Conservation (phyloP, 2,888 invertebrate species). For the Keiferia lycopersicella region DNA sequence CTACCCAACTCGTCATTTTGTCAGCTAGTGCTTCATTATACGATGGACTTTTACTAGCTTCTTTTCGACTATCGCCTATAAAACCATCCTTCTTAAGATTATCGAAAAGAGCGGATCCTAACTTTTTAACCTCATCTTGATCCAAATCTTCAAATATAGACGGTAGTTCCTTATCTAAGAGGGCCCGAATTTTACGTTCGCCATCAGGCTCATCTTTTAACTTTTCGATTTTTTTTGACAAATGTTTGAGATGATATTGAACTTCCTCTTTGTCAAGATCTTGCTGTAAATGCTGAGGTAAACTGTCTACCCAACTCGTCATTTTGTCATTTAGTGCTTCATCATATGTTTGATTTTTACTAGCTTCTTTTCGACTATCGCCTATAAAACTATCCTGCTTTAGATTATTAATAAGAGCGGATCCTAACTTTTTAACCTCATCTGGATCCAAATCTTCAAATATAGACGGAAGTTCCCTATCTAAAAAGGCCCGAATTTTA, state of each 20-base stretch:
- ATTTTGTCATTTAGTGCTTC: neutral
- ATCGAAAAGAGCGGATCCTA: neutral
- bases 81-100: neutral
- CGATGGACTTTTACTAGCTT: neutral
- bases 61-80: neutral
- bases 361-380: constrained; percentile 21
- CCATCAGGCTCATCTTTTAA: neutral
- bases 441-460: constrained; percentile 12
- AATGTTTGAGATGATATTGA: neutral
- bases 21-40: neutral
- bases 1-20: neutral
- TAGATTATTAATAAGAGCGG: neutral
- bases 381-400: constrained; percentile 30
- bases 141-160: constrained; percentile 26
- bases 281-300: neutral
- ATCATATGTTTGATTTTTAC: no score
- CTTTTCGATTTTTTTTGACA: constrained; percentile 2
- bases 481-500: neutral
- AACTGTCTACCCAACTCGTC: neutral
- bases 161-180: constrained; percentile 23
- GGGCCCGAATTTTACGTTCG: neutral
- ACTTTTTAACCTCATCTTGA: neutral
- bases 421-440: neutral
- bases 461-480: constrained; percentile 29
- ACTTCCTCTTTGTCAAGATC: neutral